A percentile compares a stretch with the other conserved stretches of the same genome.
Evolutionary conservation across 2,113 vertebrate genomes (phyloP).

Genomic region (Phalacrocorax aristotelis): DNA sequence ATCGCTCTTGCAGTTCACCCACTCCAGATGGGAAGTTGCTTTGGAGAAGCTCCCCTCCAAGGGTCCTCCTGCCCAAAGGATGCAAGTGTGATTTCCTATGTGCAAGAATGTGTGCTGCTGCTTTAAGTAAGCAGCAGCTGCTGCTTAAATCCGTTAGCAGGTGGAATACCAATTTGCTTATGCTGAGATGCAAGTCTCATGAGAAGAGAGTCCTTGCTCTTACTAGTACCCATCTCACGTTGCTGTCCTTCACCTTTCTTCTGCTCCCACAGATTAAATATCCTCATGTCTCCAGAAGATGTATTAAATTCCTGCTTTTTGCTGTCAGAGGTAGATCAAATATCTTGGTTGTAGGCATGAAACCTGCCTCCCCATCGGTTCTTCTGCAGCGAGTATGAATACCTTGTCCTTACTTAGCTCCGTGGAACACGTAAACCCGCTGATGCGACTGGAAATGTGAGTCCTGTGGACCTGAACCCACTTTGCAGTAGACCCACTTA

Average conservation of each 20-base stretch:
- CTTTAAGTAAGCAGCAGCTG: background rate
- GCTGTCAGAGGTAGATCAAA: constrained; percentile 7
- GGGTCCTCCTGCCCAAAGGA: background rate
- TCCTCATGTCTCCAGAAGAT: background rate
- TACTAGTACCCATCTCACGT: background rate
- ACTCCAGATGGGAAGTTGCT: background rate
- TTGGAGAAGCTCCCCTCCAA: background rate
- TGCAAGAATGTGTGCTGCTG: background rate
- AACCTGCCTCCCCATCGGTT: background rate
- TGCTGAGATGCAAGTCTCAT: background rate
- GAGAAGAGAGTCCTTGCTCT: background rate
- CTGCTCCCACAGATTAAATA: constrained; percentile 13
- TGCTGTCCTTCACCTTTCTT: constrained; percentile 35
- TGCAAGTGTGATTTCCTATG: background rate
- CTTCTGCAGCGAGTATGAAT: background rate
- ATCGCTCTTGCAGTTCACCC: background rate
- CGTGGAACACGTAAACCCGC: background rate
- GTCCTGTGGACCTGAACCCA: background rate
- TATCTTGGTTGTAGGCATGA: constrained; percentile 9
- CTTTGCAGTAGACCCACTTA: background rate
- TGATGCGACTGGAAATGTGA: fast-evolving
- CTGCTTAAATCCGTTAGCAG: background rate
- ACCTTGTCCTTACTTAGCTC: background rate
- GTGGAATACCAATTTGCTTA: constrained; percentile 4
- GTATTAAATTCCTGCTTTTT: constrained; percentile 50